Conservation (phyloP, 2,797 vertebrate genomes). For the Alcedo atthis region DNA sequence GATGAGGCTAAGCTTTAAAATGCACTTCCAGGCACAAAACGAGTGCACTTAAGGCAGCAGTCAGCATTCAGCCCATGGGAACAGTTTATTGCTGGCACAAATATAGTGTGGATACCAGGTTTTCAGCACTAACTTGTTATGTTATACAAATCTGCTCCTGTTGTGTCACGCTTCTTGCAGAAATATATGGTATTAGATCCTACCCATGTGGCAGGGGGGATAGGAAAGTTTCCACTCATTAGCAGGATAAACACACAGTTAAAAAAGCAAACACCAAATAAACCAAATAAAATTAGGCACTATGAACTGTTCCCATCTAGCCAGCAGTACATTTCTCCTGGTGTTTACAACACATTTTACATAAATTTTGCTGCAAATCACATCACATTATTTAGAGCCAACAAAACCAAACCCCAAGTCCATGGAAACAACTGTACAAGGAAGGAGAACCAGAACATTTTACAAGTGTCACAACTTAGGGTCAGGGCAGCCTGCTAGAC, state of each 20-base stretch:
- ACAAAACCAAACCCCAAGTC: not conserved
- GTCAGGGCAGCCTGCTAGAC: too few species aligned
- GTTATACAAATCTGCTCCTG: not conserved
- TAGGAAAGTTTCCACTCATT: not conserved
- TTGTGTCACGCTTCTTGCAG: not conserved
- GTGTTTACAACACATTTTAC: not conserved
- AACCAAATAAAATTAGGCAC: not conserved
- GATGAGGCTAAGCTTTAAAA: not conserved
- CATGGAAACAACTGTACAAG: not conserved
- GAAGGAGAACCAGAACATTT: not conserved
- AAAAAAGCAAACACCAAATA: not conserved
- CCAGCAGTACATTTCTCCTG: not conserved
- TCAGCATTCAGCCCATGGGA: not conserved
- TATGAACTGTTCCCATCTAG: not conserved
- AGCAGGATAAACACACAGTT: not conserved
- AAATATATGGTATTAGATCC: not conserved
- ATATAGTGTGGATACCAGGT: not conserved
- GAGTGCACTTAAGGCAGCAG: not conserved
- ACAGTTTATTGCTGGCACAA: not conserved
- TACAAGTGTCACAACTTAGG: not conserved
- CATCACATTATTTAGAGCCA: not conserved
- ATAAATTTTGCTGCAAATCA: not conserved
- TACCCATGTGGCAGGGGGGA: not conserved
- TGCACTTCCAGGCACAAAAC: not conserved
- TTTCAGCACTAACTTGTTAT: fast-evolving